These are phyloP conservation scores for Enoplosus armatus DNA, from an alignment of 2,797 vertebrate species.

Conservation along the genomic window DNA sequence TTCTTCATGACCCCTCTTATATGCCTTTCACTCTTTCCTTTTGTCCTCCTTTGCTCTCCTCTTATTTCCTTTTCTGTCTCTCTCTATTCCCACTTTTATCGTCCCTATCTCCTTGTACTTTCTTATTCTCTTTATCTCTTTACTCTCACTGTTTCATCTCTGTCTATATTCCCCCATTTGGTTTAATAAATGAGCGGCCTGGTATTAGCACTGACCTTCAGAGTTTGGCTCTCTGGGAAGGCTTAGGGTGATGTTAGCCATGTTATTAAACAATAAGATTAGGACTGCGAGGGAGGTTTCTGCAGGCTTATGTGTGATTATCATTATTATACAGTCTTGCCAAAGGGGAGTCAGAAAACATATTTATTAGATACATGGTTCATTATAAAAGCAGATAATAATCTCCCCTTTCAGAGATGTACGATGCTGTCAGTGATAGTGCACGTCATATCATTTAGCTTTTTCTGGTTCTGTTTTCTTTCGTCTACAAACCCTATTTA, in stretches of 20 bases:
- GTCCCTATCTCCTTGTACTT: background rate
- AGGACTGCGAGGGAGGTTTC: slow-evolving; percentile 64
- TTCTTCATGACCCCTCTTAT: slow-evolving; percentile 16
- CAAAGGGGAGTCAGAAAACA: slow-evolving; percentile 35
- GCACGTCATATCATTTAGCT: background rate
- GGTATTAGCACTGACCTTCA: slow-evolving; percentile 79
- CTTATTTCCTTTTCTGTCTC: slow-evolving; percentile 1
- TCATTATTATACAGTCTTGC: slow-evolving; percentile 62
- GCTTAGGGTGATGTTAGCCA: slow-evolving; percentile 67
- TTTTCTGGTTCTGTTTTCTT: background rate
- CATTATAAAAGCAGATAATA: slow-evolving; percentile 45
- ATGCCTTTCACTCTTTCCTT: slow-evolving; percentile 24
- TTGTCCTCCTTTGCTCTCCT: slow-evolving; percentile 20
- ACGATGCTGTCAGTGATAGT: slow-evolving; percentile 6
- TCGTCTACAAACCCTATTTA: slow-evolving; percentile 4
- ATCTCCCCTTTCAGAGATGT: slow-evolving; percentile 18
- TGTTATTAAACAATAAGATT: slow-evolving; percentile 79
- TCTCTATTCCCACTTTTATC: slow-evolving; percentile 9
- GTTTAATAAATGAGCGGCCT: slow-evolving; percentile 66
- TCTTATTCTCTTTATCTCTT: slow-evolving; percentile 27
- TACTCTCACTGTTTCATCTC: slow-evolving; percentile 22
- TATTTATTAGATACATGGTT: slow-evolving; percentile 48
- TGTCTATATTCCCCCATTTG: slow-evolving; percentile 37
- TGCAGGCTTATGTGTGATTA: slow-evolving; percentile 70
- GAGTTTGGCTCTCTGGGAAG: slow-evolving; percentile 64